Conservation (phyloP, 2,113 vertebrate genomes). For the Pampusana beccarii region DNA sequence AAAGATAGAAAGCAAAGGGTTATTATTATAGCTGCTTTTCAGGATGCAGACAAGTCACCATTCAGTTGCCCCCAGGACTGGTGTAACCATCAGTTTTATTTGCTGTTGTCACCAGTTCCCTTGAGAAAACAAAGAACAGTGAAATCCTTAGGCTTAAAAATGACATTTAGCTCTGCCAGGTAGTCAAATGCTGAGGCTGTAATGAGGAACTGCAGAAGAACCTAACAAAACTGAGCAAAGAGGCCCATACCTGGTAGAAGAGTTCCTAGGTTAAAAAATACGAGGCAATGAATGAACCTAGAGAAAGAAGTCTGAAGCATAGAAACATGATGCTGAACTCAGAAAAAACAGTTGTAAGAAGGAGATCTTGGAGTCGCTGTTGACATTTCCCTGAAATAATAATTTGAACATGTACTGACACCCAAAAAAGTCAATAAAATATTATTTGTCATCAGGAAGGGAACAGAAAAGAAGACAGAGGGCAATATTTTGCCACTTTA, state of each 20-base stretch:
- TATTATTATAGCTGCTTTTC: background rate
- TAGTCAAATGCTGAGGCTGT: background rate
- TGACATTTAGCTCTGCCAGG: background rate
- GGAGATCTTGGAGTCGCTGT: background rate
- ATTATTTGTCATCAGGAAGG: background rate
- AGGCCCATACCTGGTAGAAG: rapidly evolving
- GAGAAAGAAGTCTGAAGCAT: background rate
- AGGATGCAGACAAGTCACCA: background rate
- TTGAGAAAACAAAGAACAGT: background rate
- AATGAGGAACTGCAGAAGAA: background rate
- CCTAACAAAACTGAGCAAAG: background rate
- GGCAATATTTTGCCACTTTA: background rate
- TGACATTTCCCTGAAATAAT: background rate
- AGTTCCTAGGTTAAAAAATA: background rate
- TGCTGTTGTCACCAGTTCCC: background rate
- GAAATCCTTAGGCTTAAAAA: background rate
- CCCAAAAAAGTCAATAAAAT: background rate
- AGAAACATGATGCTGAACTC: background rate
- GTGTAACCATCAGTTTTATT: background rate
- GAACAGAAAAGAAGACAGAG: background rate
- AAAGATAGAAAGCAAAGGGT: background rate
- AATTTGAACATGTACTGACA: background rate
- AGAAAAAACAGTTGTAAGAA: background rate
- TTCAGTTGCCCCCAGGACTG: background rate
- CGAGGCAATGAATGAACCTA: background rate